These are phyloP conservation scores for Phyllotis vaccarum DNA, from an alignment of 2,797 vertebrate species.

Conservation along the genomic window DNA sequence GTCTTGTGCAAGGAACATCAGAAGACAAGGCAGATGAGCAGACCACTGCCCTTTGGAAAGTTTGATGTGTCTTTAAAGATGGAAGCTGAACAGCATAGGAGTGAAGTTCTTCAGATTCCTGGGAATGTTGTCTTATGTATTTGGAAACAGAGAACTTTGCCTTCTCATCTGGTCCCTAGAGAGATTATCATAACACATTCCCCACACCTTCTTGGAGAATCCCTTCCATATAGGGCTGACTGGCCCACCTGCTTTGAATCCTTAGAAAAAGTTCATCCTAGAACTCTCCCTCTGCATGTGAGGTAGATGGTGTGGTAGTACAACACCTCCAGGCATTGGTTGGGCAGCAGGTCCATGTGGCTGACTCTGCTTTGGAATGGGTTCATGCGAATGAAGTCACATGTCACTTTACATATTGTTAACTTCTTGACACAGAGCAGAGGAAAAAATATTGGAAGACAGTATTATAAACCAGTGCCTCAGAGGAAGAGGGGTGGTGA, in stretches of 20 bases:
- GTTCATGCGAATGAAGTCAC: fast-evolving
- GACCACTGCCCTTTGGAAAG: background rate
- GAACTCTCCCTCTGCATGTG: background rate
- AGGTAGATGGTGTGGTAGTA: fast-evolving
- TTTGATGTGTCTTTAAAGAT: background rate
- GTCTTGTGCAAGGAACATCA: background rate
- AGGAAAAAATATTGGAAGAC: background rate
- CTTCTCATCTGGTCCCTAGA: background rate
- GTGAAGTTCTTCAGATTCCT: background rate
- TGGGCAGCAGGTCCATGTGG: background rate
- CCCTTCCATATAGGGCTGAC: background rate
- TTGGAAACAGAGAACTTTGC: background rate
- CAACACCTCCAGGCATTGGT: no score
- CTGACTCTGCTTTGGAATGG: background rate
- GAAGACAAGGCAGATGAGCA: background rate
- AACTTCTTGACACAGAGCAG: background rate
- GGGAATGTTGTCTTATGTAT: background rate
- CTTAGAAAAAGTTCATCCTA: background rate
- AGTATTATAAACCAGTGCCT: no score
- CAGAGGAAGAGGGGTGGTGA: background rate
- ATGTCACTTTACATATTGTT: background rate
- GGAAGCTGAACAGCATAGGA: background rate
- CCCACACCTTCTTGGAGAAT: background rate
- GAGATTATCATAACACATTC: background rate
- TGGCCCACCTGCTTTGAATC: background rate